Evolutionary conservation across 2,113 vertebrate species (phyloP).

Genomic region (Saccopteryx leptura): DNA sequence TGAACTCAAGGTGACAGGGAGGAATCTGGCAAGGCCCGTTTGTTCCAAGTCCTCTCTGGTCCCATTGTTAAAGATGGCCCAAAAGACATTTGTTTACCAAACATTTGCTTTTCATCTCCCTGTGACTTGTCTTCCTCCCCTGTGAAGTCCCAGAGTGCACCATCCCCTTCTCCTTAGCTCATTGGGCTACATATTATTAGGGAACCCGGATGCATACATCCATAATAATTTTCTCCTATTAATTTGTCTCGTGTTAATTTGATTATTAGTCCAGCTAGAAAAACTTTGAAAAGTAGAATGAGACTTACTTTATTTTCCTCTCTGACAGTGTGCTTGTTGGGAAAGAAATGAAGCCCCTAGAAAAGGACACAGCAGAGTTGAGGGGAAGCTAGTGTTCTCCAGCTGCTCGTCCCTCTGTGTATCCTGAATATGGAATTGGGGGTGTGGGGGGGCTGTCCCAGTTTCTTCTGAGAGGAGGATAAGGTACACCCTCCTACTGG

Average conservation of each 20-base stretch:
- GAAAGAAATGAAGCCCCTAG: not conserved
- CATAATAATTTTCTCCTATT: not conserved
- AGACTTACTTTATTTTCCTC: not conserved
- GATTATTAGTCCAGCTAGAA: not conserved
- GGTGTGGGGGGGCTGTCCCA: too few species aligned
- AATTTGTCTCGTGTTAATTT: not conserved
- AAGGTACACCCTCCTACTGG: not conserved
- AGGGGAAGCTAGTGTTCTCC: not conserved
- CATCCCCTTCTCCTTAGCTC: not conserved
- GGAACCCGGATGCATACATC: not conserved
- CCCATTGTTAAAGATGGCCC: not conserved
- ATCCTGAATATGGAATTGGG: not conserved
- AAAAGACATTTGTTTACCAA: not conserved
- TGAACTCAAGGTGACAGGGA: not conserved
- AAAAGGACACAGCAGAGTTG: not conserved
- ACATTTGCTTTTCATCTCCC: not conserved
- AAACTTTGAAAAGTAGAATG: not conserved
- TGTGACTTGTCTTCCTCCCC: not conserved
- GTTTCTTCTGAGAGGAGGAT: not conserved
- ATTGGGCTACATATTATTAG: not conserved
- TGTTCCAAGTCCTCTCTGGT: too few species aligned
- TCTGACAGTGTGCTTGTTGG: not conserved
- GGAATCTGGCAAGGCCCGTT: not conserved
- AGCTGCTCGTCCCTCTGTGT: fast-evolving
- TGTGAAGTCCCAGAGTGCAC: not conserved